Base-by-base conservation (phyloP, 2,113 vertebrate species). In the Arenaria interpres region DNA sequence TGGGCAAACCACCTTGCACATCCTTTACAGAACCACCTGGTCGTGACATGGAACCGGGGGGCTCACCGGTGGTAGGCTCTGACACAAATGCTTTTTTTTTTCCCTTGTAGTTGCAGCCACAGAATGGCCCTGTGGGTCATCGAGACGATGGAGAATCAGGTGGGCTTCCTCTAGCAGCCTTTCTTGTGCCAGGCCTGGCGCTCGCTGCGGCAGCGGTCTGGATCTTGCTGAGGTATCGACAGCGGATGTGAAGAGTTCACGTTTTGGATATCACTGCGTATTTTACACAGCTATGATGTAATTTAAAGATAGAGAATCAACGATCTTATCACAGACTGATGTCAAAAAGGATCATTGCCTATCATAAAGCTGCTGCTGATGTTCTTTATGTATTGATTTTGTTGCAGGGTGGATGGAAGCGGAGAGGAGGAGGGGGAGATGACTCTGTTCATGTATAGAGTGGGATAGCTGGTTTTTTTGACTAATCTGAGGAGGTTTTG, bases 211-310 rank as follows among this genome's bases (percentile, higher is more conserved):
- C 97, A 66, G 97, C 90, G 5, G 91, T 95, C 39, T 98, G 98
- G 97, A 96, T 97, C 94, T 88, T 98, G 81, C 64, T 98, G 93
- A 97, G 97, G 96, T 98, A 98, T 87, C 98, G 98, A 71, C 98
- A 98, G 45, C 94, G 94, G 69, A 96, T 97, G 41, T 98, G 97
- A 98, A 73, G 89, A 95, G 54, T 54, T 94, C 82, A 16, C 43
- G 5, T 67, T 94, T 82, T 75, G 92, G 89, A 95, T 91, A 11
- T 80, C 95, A 85, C 85, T 76, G 45, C 92, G 1, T 59, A 23
- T 79, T 94, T 96, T 94, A 71, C 79, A 92, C 91, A 97, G 77
- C 89, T 95, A 94, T 78, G 85, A 96, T 63, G 35, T 96, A 86
- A 96, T 98, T 97, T 93, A 96, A 98, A 96, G 82, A 97, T 81